Base-by-base conservation (phyloP, 2,888 invertebrate species). In the Gymnocheta viridis region DNA sequence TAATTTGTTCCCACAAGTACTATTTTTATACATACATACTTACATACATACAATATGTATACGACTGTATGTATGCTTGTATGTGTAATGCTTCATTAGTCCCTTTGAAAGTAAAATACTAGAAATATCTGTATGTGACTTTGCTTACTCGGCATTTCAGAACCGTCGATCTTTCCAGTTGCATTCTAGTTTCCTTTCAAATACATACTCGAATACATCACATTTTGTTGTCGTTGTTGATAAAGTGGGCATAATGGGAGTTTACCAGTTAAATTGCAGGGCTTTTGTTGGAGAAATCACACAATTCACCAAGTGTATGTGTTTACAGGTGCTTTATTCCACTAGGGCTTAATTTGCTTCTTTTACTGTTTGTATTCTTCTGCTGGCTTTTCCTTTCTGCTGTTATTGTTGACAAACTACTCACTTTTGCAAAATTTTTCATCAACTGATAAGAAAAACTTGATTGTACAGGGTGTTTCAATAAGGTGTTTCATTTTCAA, bases 391-490 rank as follows among this genome's bases (percentile, higher is more conserved):
- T 38, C 38, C 27, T 19, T 32, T 62, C 41, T 41, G 3, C 22
- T 64, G 27, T 10, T 32, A 7, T 35, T 54, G 49, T 60, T 73
- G 72, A 73, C 72, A 72, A 72, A 72, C 35, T 60, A 22, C 19
- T 62, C 60, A 32, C 35, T 51, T 72, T 51, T n/a, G 35, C 32
- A 41, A 56, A n/a, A 27, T 19, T 79, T 35, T 64, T 64, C 51
- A 70, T 54, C 29, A 54, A 64, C 24, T 29, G 51, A 56, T 66
- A 76, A 66, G 38, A 51, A 49, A n/a, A n/a, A n/a, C 19, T 35
- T 47, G 24, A 27, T 17, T 47, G 64, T 64, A n/a, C n/a, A 6
- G 14, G 14, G n/a, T 27, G 24, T n/a, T 10, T 7, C 32, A n/a
- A n/a, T n/a, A n/a, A n/a, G n/a, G n/a, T n/a, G n/a, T n/a, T n/a